phyloP scores from a whole-genome alignment of 2,888 invertebrate species.

The Pristionchus maxplancki region DNA sequence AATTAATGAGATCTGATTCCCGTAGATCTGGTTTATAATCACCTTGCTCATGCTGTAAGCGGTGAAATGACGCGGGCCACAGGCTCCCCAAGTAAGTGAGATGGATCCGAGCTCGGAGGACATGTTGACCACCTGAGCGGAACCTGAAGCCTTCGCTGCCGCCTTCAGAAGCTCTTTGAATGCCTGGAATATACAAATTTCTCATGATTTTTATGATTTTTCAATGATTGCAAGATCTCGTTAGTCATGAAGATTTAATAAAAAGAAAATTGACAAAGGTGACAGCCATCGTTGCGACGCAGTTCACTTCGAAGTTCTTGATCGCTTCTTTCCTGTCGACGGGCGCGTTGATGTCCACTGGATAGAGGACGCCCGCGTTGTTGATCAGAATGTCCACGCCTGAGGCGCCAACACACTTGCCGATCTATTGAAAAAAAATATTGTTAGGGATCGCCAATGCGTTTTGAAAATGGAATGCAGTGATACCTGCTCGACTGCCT shows the following conservation, averaged over 20 bases:
- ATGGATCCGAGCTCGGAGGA: neutral
- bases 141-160: neutral
- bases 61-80: neutral
- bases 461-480: neutral
- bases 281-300: neutral
- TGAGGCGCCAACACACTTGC: neutral
- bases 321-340: neutral
- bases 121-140: neutral
- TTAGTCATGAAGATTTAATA: too few species aligned
- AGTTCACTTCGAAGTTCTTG: conserved; percentile 19
- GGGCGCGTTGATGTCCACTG: conserved; percentile 3
- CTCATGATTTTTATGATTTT: too few species aligned
- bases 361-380: neutral
- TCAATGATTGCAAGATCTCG: too few species aligned
- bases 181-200: neutral
- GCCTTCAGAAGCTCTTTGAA: neutral
- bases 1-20: neutral
- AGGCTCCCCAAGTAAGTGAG: neutral
- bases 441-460: neutral
- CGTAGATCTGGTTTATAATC: neutral
- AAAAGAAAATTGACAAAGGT: neutral
- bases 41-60: conserved; percentile 35
- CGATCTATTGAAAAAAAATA: neutral
- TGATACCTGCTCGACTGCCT: neutral
- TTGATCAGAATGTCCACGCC: conserved; percentile 5